Conservation (phyloP, 1,140 invertebrate species). For the Bathynomus jamesi region DNA sequence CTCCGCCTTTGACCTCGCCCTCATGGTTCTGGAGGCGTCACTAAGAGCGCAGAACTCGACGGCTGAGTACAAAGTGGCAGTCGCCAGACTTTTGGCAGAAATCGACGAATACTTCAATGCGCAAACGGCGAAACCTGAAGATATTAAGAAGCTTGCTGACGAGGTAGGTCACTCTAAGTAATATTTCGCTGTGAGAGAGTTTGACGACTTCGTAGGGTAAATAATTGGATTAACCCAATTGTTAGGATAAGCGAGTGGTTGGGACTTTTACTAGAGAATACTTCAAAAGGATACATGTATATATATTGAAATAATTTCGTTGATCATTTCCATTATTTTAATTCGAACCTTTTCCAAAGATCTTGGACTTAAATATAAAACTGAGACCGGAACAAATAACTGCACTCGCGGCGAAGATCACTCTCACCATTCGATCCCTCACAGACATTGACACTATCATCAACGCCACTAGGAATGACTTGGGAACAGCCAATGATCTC, state of each 20-base stretch:
- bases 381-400: conserved; percentile 77
- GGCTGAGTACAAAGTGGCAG: conserved; percentile 47
- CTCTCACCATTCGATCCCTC: conserved; percentile 70
- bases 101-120: conserved; percentile 67
- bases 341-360: too few relatives aligned
- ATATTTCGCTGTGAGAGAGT: too few relatives aligned
- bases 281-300: too few relatives aligned
- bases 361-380: conserved; percentile 56
- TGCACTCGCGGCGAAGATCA: conserved; percentile 71
- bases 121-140: conserved; percentile 66
- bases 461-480: conserved; percentile 67
- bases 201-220: too few relatives aligned
- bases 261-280: too few relatives aligned
- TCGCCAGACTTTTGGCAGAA: conserved; percentile 55
- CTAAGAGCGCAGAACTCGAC: conserved; percentile 51
- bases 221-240: too few relatives aligned
- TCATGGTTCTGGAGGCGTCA: conserved; percentile 53
- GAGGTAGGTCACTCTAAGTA: too few relatives aligned
- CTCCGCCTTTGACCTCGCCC: conserved; percentile 51
- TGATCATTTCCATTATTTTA: too few relatives aligned
- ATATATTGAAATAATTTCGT: too few relatives aligned
- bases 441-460: conserved; percentile 86
- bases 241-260: too few relatives aligned
- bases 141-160: conserved; percentile 68
- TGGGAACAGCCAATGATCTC: conserved; percentile 61